These are phyloP conservation scores for Galaxias olidus DNA, from an alignment of 2,797 vertebrate species.

Conservation along the genomic window DNA sequence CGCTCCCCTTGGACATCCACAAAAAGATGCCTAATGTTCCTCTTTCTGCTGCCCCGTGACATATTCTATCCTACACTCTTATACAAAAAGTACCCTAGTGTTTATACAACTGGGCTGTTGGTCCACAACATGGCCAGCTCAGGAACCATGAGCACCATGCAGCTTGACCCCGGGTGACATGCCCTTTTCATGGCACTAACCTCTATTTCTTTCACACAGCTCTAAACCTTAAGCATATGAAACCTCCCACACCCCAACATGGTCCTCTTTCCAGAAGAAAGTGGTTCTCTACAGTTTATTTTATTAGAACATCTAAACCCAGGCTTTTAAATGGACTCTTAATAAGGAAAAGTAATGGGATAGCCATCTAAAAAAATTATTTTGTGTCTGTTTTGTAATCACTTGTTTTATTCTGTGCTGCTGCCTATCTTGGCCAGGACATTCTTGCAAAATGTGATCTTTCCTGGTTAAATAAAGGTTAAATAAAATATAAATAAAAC, in stretches of 20 bases:
- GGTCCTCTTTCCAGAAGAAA: conserved; percentile 68
- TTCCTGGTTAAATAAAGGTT: too few relatives aligned
- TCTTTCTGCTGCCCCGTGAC: conserved; percentile 73
- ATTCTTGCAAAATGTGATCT: too few relatives aligned
- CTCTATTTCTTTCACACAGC: conserved; percentile 71
- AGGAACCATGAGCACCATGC: conserved; percentile 75
- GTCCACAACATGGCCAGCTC: conserved; percentile 56
- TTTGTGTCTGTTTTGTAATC: too few relatives aligned
- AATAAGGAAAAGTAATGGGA: conserved; percentile 60
- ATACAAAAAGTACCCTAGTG: conserved; percentile 72
- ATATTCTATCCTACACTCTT: conserved; percentile 71
- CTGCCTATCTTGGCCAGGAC: too few relatives aligned
- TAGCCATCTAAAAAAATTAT: conserved; percentile 69
- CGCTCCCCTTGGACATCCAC: conserved; percentile 62
- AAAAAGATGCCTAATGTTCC: conserved; percentile 75
- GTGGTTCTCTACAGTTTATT: conserved; percentile 70
- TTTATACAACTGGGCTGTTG: conserved; percentile 67
- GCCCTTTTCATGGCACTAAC: conserved; percentile 76
- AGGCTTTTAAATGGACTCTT: conserved; percentile 59
- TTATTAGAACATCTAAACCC: conserved; percentile 76
- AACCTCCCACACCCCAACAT: conserved; percentile 28
- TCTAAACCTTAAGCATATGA: conserved; percentile 69
- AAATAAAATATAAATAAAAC: too few relatives aligned
- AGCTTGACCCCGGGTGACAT: conserved; percentile 73
- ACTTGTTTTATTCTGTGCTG: too few relatives aligned